A percentile compares a stretch with the other conserved stretches of the same genome.
Conservation (phyloP, 2,888 invertebrate genomes). For the Athetis lepigone region DNA sequence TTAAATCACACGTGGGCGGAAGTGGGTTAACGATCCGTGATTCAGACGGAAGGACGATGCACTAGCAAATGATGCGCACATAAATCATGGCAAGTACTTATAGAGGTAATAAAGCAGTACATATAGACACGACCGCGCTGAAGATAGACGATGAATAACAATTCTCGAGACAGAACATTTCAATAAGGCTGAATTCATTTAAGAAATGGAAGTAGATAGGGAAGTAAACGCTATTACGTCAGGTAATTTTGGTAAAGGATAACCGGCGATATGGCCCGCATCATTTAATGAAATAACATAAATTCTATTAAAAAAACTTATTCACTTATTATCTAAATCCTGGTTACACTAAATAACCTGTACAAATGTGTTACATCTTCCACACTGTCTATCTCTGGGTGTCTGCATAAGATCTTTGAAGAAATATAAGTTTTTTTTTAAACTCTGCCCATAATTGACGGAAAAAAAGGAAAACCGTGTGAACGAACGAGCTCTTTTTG, state of each 20-base stretch:
- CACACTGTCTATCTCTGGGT: too few species aligned
- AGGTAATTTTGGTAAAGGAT: slow-evolving; percentile 34
- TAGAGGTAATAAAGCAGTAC: slow-evolving; percentile 40
- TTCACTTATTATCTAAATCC: too few species aligned
- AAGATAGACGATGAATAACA: slow-evolving; percentile 35
- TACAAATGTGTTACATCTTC: too few species aligned
- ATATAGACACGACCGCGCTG: slow-evolving; percentile 26
- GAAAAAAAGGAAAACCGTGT: too few species aligned
- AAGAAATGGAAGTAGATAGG: slow-evolving; percentile 45
- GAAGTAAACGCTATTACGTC: slow-evolving; percentile 25
- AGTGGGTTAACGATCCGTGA: slow-evolving; percentile 82
- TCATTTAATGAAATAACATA: too few species aligned
- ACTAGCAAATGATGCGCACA: slow-evolving; percentile 59
- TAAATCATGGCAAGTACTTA: slow-evolving; percentile 43
- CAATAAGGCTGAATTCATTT: slow-evolving; percentile 39
- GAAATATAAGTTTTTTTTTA: too few species aligned
- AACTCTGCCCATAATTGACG: too few species aligned
- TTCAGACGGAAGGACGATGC: slow-evolving; percentile 75
- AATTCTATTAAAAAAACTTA: too few species aligned
- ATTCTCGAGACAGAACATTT: slow-evolving; percentile 27
- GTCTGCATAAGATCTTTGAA: too few species aligned
- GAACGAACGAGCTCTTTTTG: too few species aligned
- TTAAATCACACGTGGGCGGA: slow-evolving; percentile 75
- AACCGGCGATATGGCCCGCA: too few species aligned
- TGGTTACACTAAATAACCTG: too few species aligned